Evolutionary conservation across 2,888 invertebrate species (phyloP).

Genomic region (Chymomyza caudatula): DNA sequence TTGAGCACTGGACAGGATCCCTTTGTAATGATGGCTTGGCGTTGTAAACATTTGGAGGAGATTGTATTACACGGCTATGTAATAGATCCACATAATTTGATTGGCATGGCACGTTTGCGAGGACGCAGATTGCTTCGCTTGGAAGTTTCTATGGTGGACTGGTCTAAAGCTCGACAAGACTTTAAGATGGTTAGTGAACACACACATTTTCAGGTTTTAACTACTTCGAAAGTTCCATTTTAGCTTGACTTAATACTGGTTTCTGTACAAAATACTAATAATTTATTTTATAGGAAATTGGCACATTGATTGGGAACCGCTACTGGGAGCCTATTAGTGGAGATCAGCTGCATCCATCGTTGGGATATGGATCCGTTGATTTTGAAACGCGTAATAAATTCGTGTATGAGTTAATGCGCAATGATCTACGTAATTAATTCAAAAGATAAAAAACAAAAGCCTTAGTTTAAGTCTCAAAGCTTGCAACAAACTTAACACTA

Average conservation of each 20-base stretch:
- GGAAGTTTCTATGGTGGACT: slow-evolving; percentile 77
- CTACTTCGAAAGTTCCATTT: background rate
- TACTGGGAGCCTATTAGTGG: slow-evolving; percentile 71
- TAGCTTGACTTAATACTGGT: background rate
- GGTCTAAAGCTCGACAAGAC: slow-evolving; percentile 46
- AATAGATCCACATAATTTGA: slow-evolving; percentile 77
- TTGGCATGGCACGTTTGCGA: slow-evolving; percentile 76
- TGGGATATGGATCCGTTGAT: slow-evolving; percentile 71
- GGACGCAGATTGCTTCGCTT: slow-evolving; percentile 74
- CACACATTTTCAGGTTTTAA: no score
- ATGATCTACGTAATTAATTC: slow-evolving; percentile 70
- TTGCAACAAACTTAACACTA: slow-evolving; percentile 15
- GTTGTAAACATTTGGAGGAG: slow-evolving; percentile 79
- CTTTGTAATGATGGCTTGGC: slow-evolving; percentile 82
- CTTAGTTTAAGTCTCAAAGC: slow-evolving; percentile 4
- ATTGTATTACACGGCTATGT: slow-evolving; percentile 80
- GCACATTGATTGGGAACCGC: slow-evolving; percentile 73
- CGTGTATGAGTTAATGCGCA: slow-evolving; percentile 75
- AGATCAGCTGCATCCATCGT: slow-evolving; percentile 71
- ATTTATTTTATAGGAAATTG: slow-evolving; percentile 72
- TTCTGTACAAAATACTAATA: background rate
- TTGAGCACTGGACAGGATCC: slow-evolving; percentile 76
- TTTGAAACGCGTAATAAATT: slow-evolving; percentile 76
- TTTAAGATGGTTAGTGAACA: slow-evolving; percentile 50
- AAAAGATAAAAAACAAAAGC: slow-evolving; percentile 20